Evolutionary conservation across 2,113 vertebrate genomes (phyloP).

Genomic region (Myrmophylax atrothorax): DNA sequence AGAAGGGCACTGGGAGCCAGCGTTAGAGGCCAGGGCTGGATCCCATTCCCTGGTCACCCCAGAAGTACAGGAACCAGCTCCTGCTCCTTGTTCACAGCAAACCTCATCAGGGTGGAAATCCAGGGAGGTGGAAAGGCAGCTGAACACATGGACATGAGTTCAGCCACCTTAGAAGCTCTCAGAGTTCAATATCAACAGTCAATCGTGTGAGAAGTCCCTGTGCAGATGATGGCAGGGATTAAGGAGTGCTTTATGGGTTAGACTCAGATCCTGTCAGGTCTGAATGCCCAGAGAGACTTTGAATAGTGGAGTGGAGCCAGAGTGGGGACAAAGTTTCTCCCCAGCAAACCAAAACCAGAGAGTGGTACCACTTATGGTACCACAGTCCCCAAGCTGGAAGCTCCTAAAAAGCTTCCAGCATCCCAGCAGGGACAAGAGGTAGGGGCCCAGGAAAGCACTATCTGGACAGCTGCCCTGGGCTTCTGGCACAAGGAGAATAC

Average conservation of each 20-base stretch:
- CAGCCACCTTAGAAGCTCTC: not conserved
- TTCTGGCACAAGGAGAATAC: not conserved
- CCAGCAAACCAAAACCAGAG: not conserved
- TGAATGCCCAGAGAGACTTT: not conserved
- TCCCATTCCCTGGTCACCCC: not conserved
- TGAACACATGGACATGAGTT: fast-evolving
- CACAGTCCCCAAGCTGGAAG: not conserved
- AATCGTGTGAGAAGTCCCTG: fast-evolving
- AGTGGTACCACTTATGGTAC: fast-evolving
- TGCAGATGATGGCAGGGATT: not conserved
- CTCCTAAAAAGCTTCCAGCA: not conserved
- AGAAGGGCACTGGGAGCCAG: not conserved
- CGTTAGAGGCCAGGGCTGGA: not conserved
- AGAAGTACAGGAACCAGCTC: not conserved
- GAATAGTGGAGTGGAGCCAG: not conserved
- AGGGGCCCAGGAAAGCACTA: not conserved
- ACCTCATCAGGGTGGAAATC: not conserved
- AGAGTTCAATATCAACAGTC: fast-evolving
- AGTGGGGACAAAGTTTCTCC: not conserved
- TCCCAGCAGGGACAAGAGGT: not conserved
- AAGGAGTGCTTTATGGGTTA: not conserved
- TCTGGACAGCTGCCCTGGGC: not conserved
- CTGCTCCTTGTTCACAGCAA: not conserved
- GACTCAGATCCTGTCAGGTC: not conserved
- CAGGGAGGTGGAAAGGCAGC: not conserved